Evolutionary conservation across 2,797 vertebrate genomes (phyloP), one percentile per base, ranked within the genome.

Genomic region (Leptoclinus maculatus): DNA sequence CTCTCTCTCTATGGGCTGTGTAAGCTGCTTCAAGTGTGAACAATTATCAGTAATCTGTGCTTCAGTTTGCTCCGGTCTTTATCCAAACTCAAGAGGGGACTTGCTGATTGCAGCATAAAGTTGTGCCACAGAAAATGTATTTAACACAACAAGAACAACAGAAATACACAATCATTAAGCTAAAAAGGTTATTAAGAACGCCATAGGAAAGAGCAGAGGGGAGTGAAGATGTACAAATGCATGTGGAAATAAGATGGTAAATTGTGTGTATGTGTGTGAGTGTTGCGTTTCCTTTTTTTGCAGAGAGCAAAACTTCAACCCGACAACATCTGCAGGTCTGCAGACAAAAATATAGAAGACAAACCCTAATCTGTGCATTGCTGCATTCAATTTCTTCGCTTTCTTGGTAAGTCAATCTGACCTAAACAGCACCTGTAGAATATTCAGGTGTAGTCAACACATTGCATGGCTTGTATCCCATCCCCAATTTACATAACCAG

Each of bases 211-310:
- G 9, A 10, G 39, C 34, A 53, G 21, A 7, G 36, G 16, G 11
- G 23, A 14, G 27, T 7, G 17, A 47, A 27, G 38, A 21, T 5
- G 27, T 27, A 2, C 7, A 10, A 19, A 49, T 41, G 25, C 43
- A 67, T 11, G 9, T 21, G 9, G 1, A 3, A 9, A 41, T 25
- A 3, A 32, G 27, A 38, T 8, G 21, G 32, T 11, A 54, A 36
- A 47, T 25, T 63, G 27, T 8, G 38, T 58, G 62, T n/a, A 58
- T 27, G 66, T 38, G 49, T 77, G 32, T 66, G 47, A 7, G 47
- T 49, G 19, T 23, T 60, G 45, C 2, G 23, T 62, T 75, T 73
- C 79, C 79, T 79, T 69, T 74, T 29, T 76, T 63, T 71, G 47
- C 47, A 51, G 4, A 51, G 17, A 19, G 45, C 17, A 47, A 5